These are phyloP conservation scores for Cyphomyrus discorhynchus DNA, from an alignment of 2,113 vertebrate genomes.

Conservation along the genomic window DNA sequence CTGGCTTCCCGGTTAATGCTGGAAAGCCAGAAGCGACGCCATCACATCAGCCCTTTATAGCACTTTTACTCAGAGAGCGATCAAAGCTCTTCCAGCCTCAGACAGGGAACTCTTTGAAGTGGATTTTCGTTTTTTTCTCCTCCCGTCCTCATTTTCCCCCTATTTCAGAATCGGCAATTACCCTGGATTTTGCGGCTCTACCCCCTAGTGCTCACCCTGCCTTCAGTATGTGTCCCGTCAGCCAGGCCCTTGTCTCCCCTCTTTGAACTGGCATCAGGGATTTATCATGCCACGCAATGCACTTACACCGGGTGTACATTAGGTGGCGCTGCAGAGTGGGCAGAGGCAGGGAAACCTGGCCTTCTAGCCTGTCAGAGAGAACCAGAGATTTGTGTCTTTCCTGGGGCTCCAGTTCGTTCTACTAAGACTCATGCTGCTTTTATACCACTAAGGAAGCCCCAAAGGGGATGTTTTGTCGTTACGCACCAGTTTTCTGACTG, in stretches of 20 bases:
- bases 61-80: background rate
- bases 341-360: background rate
- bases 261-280: background rate
- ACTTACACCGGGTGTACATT: background rate
- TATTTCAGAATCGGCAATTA: background rate
- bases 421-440: background rate
- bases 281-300: background rate
- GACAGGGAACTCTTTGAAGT: background rate
- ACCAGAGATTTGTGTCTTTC: background rate
- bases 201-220: background rate
- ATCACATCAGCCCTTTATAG: background rate
- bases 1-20: background rate
- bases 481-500: background rate
- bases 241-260: background rate
- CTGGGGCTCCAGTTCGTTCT: background rate
- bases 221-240: background rate
- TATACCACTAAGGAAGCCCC: background rate
- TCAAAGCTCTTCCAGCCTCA: background rate
- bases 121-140: background rate
- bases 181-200: background rate
- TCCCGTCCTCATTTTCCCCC: background rate
- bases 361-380: background rate
- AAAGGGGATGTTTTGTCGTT: background rate
- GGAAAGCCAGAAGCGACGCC: background rate
- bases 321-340: background rate